These are phyloP conservation scores for Trichosurus vulpecula DNA, from an alignment of 2,797 vertebrate species.

Conservation along the genomic window DNA sequence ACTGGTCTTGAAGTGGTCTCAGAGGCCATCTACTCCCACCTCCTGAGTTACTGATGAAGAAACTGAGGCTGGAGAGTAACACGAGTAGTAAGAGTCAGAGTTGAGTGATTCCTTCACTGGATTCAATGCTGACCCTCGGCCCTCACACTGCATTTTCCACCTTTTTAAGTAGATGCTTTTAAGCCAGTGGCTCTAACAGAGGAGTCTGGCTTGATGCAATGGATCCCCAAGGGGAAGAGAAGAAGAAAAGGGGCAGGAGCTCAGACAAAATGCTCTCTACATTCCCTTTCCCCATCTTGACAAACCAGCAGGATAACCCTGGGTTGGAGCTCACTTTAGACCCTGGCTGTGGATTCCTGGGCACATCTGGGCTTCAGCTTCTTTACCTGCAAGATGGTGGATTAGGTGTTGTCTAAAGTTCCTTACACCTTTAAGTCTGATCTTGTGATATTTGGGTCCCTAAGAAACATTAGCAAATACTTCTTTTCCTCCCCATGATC, in stretches of 20 bases:
- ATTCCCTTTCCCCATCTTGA: background rate
- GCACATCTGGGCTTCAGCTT: background rate
- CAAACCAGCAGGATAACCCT: background rate
- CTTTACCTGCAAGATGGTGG: background rate
- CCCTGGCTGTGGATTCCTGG: background rate
- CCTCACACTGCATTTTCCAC: background rate
- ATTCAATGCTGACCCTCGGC: background rate
- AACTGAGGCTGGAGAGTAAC: background rate
- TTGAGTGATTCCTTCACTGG: background rate
- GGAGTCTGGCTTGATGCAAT: background rate
- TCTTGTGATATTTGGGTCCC: background rate
- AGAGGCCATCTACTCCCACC: background rate
- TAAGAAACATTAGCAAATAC: slow-evolving; percentile 8
- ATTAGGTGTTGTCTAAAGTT: background rate
- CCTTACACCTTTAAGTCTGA: background rate
- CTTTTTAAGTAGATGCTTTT: background rate
- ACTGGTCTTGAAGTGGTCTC: background rate
- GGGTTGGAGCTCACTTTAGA: background rate
- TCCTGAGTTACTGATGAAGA: background rate
- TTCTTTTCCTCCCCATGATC: background rate
- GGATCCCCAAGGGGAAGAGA: background rate
- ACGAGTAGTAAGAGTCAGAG: background rate
- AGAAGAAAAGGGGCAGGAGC: background rate
- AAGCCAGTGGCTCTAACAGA: background rate
- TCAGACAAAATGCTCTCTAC: background rate